Conservation (phyloP, 2,888 invertebrate genomes). For the Drosophila differens region DNA sequence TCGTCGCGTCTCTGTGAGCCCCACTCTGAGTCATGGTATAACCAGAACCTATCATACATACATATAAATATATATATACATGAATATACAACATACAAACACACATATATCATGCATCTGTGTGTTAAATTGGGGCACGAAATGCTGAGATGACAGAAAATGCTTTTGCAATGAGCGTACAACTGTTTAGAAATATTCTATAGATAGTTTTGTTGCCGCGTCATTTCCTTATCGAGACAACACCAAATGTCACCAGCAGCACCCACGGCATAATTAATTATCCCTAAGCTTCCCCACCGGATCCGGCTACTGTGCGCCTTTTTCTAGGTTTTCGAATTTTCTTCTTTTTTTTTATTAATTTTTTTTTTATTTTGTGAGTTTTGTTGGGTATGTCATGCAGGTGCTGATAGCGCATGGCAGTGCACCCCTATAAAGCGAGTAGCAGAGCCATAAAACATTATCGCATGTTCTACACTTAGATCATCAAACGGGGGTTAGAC, state of each 20-base stretch:
- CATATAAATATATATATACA: background rate
- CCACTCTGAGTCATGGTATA: constrained; percentile 44
- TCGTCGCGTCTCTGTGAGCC: constrained; percentile 29
- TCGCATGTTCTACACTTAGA: constrained; percentile 78
- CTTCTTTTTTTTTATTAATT: background rate
- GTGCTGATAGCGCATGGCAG: constrained; percentile 54
- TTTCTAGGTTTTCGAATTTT: constrained; percentile 34
- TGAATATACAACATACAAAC: background rate
- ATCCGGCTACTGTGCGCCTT: constrained; percentile 44
- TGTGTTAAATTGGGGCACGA: constrained; percentile 49
- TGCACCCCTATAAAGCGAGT: constrained; percentile 66
- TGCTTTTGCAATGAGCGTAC: constrained; percentile 26
- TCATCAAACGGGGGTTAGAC: constrained; percentile 70
- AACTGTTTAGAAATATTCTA: constrained; percentile 34
- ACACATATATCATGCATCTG: constrained; percentile 29
- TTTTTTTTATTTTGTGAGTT: constrained; percentile 5
- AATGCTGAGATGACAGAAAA: constrained; percentile 55
- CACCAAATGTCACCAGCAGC: constrained; percentile 63
- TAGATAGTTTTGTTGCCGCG: constrained; percentile 55
- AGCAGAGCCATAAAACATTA: constrained; percentile 69
- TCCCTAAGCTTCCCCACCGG: constrained; percentile 34
- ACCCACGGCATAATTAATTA: constrained; percentile 71
- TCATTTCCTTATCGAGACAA: constrained; percentile 75
- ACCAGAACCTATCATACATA: constrained; percentile 18
- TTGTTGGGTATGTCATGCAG: constrained; percentile 57